Conservation (phyloP, 2,888 invertebrate genomes). For the Antheraea assamensis region DNA sequence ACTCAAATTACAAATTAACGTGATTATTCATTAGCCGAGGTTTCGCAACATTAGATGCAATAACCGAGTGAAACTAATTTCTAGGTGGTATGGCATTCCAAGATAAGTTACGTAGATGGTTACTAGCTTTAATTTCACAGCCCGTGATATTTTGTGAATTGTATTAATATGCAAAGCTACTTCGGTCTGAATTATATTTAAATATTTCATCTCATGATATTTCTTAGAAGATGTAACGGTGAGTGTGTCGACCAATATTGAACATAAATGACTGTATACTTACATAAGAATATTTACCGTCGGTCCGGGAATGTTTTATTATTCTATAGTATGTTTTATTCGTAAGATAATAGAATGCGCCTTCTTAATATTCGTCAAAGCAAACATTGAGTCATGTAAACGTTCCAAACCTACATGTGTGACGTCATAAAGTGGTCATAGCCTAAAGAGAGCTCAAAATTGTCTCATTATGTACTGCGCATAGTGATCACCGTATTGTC, state of each 20-base stretch:
- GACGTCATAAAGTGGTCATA: conserved; percentile 44
- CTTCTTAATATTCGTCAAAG: conserved; percentile 27
- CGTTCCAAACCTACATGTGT: conserved; percentile 35
- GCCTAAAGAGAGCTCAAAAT: conserved; percentile 42
- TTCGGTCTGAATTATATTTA: background rate
- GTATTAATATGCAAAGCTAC: background rate
- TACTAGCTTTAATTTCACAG: no score
- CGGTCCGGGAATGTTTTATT: background rate
- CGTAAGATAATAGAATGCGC: conserved; percentile 13
- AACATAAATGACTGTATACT: conserved; percentile 1
- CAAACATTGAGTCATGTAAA: conserved; percentile 36
- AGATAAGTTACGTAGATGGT: background rate
- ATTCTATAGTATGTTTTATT: conserved; percentile 8
- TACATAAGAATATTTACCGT: conserved; percentile 1
- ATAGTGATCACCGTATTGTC: conserved; percentile 54
- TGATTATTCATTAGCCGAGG: background rate
- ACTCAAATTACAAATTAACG: background rate
- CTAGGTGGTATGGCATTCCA: background rate
- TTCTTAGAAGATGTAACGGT: background rate
- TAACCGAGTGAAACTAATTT: background rate
- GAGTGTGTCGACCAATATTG: background rate
- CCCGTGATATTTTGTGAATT: background rate
- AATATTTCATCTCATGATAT: background rate
- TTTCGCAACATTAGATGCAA: background rate
- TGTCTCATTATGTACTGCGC: conserved; percentile 35